Evolutionary conservation across 2,888 invertebrate genomes (phyloP), one percentile per base, ranked within the genome.

Genomic region (Leptinotarsa tumamoca): DNA sequence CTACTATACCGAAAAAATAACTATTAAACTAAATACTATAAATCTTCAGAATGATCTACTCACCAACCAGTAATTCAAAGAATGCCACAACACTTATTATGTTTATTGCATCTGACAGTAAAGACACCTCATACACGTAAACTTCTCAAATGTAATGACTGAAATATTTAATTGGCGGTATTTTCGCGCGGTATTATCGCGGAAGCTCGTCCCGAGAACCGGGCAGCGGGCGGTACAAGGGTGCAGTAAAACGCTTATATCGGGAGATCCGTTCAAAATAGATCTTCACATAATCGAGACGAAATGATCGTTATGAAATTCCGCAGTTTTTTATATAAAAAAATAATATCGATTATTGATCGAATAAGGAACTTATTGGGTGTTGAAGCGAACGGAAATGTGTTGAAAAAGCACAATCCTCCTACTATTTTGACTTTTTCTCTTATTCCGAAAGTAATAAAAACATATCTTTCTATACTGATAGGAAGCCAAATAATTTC

Each of bases 221-320:
- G 54, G 54, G 18, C 54, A 54, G 54, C 54, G 54, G 54, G 54
- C n/a, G 54, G 54, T 67, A 67, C 67, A 43, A 67, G 67, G 27
- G 67, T 67, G 67, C 21, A 67, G 67, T 67, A n/a, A 67, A 67
- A 67, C 67, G 67, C 67, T 66, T 66, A 66, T 66, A 66, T 33
- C 43, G 67, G 49, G 43, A 67, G 67, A 67, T 67, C 43, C 49
- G 67, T 67, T 43, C 67, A 43, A 67, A 67, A 67, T 49, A 67
- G 67, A 67, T 67, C 67, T 67, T 67, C 67, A 43, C 49, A 67
- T 67, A 43, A 67, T 33, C 21, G 67, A 67, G 54, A 54, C 43
- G 50, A 67, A 67, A 67, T 67, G 49, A 67, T 67, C 27, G 13
- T 63, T 63, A 63, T 33, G 63, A 63, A 63, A 63, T 63, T 63